Base-by-base conservation (phyloP, 2,888 invertebrate genomes). In the Alloscopus bannaensis region DNA sequence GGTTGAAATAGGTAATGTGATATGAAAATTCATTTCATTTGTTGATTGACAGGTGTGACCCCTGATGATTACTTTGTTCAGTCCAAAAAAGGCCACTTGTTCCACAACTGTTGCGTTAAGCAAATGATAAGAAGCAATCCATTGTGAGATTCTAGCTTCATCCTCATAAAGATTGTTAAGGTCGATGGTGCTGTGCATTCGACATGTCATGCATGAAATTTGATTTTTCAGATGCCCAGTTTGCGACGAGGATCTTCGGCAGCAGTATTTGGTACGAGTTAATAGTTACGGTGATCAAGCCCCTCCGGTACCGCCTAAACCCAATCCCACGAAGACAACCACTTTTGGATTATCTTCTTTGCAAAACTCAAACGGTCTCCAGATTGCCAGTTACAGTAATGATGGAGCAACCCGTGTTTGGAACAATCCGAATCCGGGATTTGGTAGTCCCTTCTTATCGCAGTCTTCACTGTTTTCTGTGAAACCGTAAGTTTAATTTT, bases 51-150 rank as follows among this genome's bases (percentile, higher is more conserved):
- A 83, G 82, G 80, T 28, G 24, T 79, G 29, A 68, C 72, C 26
- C 45, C 26, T 6, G 29, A 42, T 31, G 84, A 84, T 45, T 71
- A 82, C 26, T 82, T 84, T 36, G 81, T 84, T 4, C 70, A 50
- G n/a, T 80, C 82, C 3, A 69, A 81, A 22, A 82, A 82, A 55
- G 82, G 82, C 0, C 84, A 84, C 36, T 52, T 82, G 16, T 84
- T 79, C 36, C 84, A 84, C 70, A 50, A 71, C 47, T 59, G 70
- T 8, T 84, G 84, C 42, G 60, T 28, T 11, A 22, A 22, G 24
- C 11, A 40, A 20, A n/a, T 47, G 47, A 47, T n/a, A 18, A 47
- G 11, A 6, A n/a, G 4, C n/a, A n/a, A n/a, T 47, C n/a, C 11
- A 47, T 18, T 6, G 47, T 47, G 18, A n/a, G n/a, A n/a, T n/a